A percentile compares a stretch with the other conserved stretches of the same genome.
These are phyloP conservation scores for Aphidius ervi DNA, from an alignment of 1,140 invertebrate genomes.

Conservation along the genomic window DNA sequence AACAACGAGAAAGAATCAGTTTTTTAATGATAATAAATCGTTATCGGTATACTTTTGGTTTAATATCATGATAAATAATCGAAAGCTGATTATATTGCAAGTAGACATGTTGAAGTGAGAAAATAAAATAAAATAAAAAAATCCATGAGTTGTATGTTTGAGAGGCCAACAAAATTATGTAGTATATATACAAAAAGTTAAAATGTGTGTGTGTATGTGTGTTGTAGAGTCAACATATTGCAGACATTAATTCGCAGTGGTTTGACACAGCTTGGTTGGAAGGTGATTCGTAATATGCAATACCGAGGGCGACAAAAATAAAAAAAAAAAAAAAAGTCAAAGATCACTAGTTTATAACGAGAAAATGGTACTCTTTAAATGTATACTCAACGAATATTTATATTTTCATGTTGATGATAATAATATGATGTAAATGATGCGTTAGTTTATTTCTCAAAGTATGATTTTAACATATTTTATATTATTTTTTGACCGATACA, in stretches of 20 bases:
- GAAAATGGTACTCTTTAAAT: too few relatives aligned
- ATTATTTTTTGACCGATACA: conserved; percentile 27
- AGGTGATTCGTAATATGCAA: conserved; percentile 42
- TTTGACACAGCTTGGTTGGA: conserved; percentile 31
- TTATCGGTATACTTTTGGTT: background rate
- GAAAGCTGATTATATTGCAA: conserved; percentile 41
- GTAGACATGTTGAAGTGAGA: too few relatives aligned
- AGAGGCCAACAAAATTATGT: too few relatives aligned
- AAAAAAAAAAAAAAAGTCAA: too few relatives aligned
- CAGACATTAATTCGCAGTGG: conserved; percentile 45
- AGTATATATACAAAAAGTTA: too few relatives aligned
- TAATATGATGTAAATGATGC: too few relatives aligned
- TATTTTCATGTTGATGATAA: too few relatives aligned
- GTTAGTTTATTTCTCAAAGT: conserved; percentile 7
- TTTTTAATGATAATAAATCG: conserved; percentile 51
- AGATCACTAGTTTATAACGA: too few relatives aligned
- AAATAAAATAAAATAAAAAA: too few relatives aligned
- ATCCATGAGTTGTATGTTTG: too few relatives aligned
- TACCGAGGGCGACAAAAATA: conserved; percentile 1
- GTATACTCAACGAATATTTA: too few relatives aligned
- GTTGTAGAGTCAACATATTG: conserved; percentile 39
- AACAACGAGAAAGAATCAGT: conserved; percentile 22
- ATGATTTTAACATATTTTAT: background rate
- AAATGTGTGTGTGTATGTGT: too few relatives aligned
- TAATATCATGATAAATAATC: conserved; percentile 44